Evolutionary conservation across 2,113 vertebrate species (phyloP).

Genomic region (Sceloporus undulatus): DNA sequence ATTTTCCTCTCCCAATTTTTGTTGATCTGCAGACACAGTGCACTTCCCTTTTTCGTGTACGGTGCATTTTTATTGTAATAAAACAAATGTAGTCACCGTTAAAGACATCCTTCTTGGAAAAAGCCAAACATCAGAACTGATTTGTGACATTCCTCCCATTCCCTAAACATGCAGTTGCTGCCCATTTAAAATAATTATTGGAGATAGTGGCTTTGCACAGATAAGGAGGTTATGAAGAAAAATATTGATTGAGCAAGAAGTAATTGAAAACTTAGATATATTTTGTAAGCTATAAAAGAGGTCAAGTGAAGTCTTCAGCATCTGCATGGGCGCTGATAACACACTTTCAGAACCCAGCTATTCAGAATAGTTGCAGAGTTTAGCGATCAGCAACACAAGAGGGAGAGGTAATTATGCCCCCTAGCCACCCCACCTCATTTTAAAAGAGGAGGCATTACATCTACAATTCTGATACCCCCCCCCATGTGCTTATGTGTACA

Average conservation of each 20-base stretch:
- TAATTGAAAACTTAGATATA: conserved; percentile 12
- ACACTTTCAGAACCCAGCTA: not conserved
- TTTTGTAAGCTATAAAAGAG: conserved; percentile 1
- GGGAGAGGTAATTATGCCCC: too few relatives aligned
- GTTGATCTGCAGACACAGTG: not conserved
- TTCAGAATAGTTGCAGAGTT: not conserved
- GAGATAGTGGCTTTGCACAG: conserved; percentile 14
- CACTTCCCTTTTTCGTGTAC: conserved; percentile 3
- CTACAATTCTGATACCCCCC: too few relatives aligned
- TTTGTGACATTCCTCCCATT: not conserved
- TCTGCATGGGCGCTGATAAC: not conserved
- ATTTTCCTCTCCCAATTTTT: conserved; percentile 25
- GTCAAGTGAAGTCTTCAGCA: not conserved
- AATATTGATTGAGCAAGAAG: conserved; percentile 1
- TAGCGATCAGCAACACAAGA: too few relatives aligned
- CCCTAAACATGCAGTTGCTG: not conserved
- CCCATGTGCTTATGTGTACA: too few relatives aligned
- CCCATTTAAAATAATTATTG: not conserved
- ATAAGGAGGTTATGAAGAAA: not conserved
- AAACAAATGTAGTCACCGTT: conserved; percentile 16
- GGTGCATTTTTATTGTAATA: conserved; percentile 27
- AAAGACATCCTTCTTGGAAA: conserved; percentile 19
- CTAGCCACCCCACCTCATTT: too few relatives aligned
- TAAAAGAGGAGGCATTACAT: too few relatives aligned
- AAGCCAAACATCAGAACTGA: conserved; percentile 19